Evolutionary conservation across 2,797 vertebrate species (phyloP), one percentile per base, ranked within the genome.

Genomic region (Ambastaia sidthimunki): DNA sequence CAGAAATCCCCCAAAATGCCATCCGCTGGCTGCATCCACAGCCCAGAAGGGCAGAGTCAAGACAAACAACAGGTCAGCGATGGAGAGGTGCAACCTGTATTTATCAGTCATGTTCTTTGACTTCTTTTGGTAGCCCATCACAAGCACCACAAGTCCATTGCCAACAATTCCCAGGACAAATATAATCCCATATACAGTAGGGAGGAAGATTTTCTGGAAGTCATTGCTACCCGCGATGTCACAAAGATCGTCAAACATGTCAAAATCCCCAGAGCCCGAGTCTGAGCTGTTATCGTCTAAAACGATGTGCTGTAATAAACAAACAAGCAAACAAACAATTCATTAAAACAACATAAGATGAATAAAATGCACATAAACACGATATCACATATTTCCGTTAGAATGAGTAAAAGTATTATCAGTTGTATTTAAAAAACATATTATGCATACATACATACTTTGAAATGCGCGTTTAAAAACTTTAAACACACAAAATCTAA

Each of bases 101-200:
- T 98, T 98, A 90, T 99, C 98, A 0, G 98, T 99, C 97, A 99
- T 98, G 68, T 94, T 98, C 83, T 94, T 95, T 21, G 95, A 89
- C 80, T 97, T 99, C 84, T 96, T 96, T 90, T 99, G 97, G 88
- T 96, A 99, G 87, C 97, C 97, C 96, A 99, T 98, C 87, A 99
- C 96, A 2, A 97, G 10, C 16, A 99, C 92, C 62, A 99, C 98
- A 88, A 99, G 90, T 88, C 96, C 96, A 84, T 99, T 99, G 69
- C 98, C 98, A 0, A 98, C 88, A 81, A 97, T 94, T 87, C 98
- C 98, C 0, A 96, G 94, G 69, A 98, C 1, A 74, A 98, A 97
- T 85, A 99, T 97, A 91, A 99, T 94, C 86, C 96, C 96, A 50
- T 94, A 99, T 75, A 99, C 93, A 0, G 91, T 93, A 0, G 98